Base-by-base conservation (phyloP, 2,797 vertebrate species). In the Alosa sapidissima region DNA sequence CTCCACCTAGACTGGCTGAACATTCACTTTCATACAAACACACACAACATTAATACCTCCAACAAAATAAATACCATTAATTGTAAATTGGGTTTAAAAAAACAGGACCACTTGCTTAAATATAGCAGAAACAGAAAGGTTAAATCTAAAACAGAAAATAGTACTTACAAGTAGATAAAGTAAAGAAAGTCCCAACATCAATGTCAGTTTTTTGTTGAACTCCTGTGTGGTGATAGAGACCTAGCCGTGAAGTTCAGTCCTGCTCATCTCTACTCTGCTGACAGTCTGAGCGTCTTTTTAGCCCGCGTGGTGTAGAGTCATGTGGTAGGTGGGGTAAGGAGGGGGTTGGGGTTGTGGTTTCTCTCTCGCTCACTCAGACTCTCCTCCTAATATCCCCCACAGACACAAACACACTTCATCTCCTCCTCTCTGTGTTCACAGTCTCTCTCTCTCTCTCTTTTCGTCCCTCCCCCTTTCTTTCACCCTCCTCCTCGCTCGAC, bases 401-500 rank as follows among this genome's bases (percentile, higher is more conserved):
- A 78, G 36, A 47, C 72, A 78, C 41, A 78, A 78, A 78, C 72
- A 78, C 72, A 68, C 24, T 72, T 36, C 28, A 33, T 13, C 68
- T 16, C 72, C 19, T 47, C 72, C 41, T 78, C 7, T 16, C 0
- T 47, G 28, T 72, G 33, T 72, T 72, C 13, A 33, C 28, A 36
- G 13, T 11, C 28, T 33, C 65, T 36, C 65, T 72, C 28, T 72
- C 7, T 82, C 81, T 82, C n/a, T 83, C 33, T 72, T 28, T 41
- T 36, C 68, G 14, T 75, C 36, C 16, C 36, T 78, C 72, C 41
- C 41, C 33, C 72, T 84, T 81, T 81, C 78, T 10, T 83, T 47
- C 41, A 19, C 36, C 14, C 68, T 78, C 84, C 49, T 83, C 87
- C 68, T 88, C 88, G 75, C 85, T 7, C 54, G 84, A 28, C 82